Conservation (phyloP, 2,113 vertebrate species). For the Lophochroa leadbeateri region DNA sequence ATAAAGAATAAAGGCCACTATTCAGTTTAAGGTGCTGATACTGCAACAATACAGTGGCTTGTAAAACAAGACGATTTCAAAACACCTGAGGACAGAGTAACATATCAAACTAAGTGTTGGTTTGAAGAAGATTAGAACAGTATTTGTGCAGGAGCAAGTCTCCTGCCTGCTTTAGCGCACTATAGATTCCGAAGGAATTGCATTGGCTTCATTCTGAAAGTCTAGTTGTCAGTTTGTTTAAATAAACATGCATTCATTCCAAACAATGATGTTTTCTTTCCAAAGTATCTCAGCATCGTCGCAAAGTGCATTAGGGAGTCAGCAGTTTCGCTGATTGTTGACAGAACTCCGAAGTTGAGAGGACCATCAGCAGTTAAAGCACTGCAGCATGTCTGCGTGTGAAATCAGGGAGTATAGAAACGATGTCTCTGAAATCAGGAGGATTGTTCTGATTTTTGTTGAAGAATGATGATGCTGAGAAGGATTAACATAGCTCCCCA, state of each 20-base stretch:
- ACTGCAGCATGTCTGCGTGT: accelerated
- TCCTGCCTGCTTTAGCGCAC: background rate
- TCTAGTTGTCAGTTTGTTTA: background rate
- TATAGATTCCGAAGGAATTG: background rate
- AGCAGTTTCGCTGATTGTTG: background rate
- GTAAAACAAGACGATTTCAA: background rate
- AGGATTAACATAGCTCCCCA: background rate
- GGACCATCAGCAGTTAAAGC: background rate
- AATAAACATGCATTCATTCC: background rate
- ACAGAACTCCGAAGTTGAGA: background rate
- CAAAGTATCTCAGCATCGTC: background rate
- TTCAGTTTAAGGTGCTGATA: background rate
- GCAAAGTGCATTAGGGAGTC: background rate
- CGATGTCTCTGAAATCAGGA: background rate
- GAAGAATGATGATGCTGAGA: background rate
- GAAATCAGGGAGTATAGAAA: constrained; percentile 3
- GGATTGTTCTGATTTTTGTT: background rate
- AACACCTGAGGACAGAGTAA: background rate
- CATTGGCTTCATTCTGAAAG: background rate
- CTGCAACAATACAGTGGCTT: background rate
- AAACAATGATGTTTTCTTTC: background rate
- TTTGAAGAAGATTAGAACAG: background rate
- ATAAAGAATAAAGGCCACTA: background rate
- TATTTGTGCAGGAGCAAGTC: background rate
- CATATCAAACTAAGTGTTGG: accelerated